Base-by-base conservation (phyloP, 2,113 vertebrate genomes). In the Oryzias javanicus region DNA sequence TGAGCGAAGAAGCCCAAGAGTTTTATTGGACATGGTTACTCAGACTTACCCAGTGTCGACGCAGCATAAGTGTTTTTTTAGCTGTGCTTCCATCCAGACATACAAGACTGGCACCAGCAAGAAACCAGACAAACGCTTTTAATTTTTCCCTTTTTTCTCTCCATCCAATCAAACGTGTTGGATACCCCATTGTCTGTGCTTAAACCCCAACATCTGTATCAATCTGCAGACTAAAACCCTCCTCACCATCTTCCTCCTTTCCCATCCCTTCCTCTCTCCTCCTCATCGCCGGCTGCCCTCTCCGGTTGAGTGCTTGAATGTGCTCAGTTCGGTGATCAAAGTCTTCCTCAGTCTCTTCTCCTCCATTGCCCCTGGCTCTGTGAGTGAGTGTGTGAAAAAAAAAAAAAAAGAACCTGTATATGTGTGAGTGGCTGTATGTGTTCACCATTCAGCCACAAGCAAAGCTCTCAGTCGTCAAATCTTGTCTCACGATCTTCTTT, bases 281-380 rank as follows among this genome's bases (percentile, higher is more conserved):
- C 79, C 83, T 82, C 86, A 83, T 87, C 86, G 64, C 83, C 80
- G 81, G 70, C 80, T 86, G 80, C 80, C 76, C 88, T 89, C 85
- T 88, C 78, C 79, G 85, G 83, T 84, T 89, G 86, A 90, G 83
- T 86, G 86, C 84, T 80, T 82, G 79, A 88, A 86, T 79, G 83
- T 76, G 79, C 81, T 87, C 83, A 86, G 80, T 76, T 85, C 78
- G 79, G 82, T 87, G 89, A 91, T 91, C 87, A 89, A 88, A 90
- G 87, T 88, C 83, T 88, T 90, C 82, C 83, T 80, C 76, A 20
- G 70, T 79, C 83, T 89, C 78, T 85, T 88, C 83, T 89, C 83
- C 77, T 81, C 83, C 81, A 79, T 85, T 62, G 81, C 84, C 84
- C 77, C 81, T 64, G 79, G 88, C 88, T 79, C 55, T 80, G 71